Evolutionary conservation across 2,888 invertebrate genomes (phyloP).

Genomic region (Penaeus monodon): DNA sequence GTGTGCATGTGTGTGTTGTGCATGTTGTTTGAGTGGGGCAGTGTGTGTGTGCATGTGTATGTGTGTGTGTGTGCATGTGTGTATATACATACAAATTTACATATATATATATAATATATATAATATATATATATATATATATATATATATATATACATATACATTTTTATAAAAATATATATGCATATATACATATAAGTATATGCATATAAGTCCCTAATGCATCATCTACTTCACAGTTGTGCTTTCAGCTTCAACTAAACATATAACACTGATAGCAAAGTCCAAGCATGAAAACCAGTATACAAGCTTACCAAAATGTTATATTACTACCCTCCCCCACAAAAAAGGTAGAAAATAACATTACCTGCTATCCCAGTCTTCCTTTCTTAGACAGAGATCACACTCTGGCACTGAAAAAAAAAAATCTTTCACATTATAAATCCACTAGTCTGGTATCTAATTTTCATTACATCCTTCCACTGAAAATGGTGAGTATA

Average conservation of each 20-base stretch:
- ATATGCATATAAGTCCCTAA: too few species aligned
- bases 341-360: background rate
- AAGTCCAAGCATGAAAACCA: too few species aligned
- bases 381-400: constrained; percentile 60
- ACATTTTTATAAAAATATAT: background rate
- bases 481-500: constrained; percentile 1
- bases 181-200: background rate
- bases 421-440: background rate
- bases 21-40: too few species aligned
- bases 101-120: background rate
- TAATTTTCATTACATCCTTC: background rate
- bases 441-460: background rate
- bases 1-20: too few species aligned
- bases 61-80: too few species aligned
- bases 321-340: background rate
- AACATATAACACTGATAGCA: too few species aligned
- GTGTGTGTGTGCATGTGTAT: too few species aligned
- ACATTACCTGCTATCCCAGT: constrained; percentile 62
- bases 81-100: background rate
- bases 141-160: background rate
- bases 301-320: background rate
- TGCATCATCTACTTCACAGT: too few species aligned
- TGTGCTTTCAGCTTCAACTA: too few species aligned
- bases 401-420: constrained; percentile 61
- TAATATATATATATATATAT: background rate